phyloP scores from a whole-genome alignment of 92 coral and sea anemone genomes.

The Hydrozoanthus gracilis region DNA sequence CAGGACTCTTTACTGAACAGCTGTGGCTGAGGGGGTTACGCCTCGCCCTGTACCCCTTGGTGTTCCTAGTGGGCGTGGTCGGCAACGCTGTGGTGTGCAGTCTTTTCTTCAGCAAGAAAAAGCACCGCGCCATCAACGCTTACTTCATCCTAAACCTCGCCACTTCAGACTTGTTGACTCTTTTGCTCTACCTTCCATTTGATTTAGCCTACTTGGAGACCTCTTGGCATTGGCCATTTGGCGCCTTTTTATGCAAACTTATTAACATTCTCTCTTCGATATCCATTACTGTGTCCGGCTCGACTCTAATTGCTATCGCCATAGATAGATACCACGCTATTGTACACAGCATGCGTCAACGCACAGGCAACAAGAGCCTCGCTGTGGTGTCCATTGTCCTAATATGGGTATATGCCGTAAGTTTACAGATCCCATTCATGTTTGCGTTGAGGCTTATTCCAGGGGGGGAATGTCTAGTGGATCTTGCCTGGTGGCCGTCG shows the following conservation, averaged over 20 bases:
- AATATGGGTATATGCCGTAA: conserved; percentile 74
- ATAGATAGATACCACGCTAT: conserved; percentile 78
- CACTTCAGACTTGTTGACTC: conserved; percentile 72
- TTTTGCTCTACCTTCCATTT: conserved; percentile 76
- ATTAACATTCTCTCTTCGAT: conserved; percentile 69
- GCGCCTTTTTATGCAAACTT: conserved; percentile 76
- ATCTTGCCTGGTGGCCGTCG: conserved; percentile 70
- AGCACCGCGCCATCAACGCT: conserved; percentile 70
- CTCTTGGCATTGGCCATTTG: conserved; percentile 80
- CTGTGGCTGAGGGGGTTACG: conserved; percentile 73
- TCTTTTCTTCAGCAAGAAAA: conserved; percentile 55
- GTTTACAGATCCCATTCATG: conserved; percentile 74
- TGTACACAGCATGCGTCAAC: conserved; percentile 59
- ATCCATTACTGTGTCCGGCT: conserved; percentile 82
- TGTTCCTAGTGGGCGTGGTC: conserved; percentile 72
- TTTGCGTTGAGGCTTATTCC: conserved; percentile 69
- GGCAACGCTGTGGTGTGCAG: conserved; percentile 77
- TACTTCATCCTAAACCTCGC: conserved; percentile 85
- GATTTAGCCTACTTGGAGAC: conserved; percentile 83
- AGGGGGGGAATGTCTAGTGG: conserved; percentile 68
- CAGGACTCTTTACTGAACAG: conserved; percentile 49
- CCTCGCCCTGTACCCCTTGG: conserved; percentile 69
- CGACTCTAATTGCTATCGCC: conserved; percentile 74
- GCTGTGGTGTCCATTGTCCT: conserved; percentile 57
- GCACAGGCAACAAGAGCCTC: conserved; percentile 52